These are phyloP conservation scores for Leptonema lineaticorne DNA, from an alignment of 1,140 invertebrate species.

Conservation along the genomic window DNA sequence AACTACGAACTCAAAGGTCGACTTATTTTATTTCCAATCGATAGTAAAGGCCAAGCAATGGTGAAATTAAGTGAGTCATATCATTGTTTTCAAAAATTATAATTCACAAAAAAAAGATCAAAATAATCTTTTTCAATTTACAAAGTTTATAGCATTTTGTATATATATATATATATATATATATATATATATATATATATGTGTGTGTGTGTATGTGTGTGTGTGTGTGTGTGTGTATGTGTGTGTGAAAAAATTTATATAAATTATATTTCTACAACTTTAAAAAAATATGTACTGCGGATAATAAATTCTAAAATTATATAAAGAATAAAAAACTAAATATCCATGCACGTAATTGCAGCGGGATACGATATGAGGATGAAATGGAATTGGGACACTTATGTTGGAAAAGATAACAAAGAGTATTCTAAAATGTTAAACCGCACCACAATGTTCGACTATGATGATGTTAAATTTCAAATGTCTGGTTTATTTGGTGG, in stretches of 20 bases:
- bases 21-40: slow-evolving; percentile 65
- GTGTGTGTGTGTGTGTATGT: too few relatives aligned
- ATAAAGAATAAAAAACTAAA: too few relatives aligned
- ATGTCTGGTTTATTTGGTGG: slow-evolving; percentile 32
- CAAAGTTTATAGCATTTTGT: too few relatives aligned
- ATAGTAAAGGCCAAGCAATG: slow-evolving; percentile 56
- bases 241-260: not conserved
- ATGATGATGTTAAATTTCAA: slow-evolving; percentile 26
- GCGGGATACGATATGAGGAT: slow-evolving; percentile 60
- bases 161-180: too few relatives aligned
- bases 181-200: too few relatives aligned
- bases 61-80: slow-evolving; percentile 57
- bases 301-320: too few relatives aligned
- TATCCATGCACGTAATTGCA: slow-evolving; percentile 45
- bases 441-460: slow-evolving; percentile 45
- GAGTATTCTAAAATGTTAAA: slow-evolving; percentile 58
- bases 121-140: too few relatives aligned
- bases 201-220: too few relatives aligned
- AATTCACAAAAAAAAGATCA: too few relatives aligned
- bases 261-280: not conserved
- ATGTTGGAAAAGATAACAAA: slow-evolving; percentile 52
- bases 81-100: not conserved
- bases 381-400: slow-evolving; percentile 56
- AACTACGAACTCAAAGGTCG: slow-evolving; percentile 62
- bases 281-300: not conserved